phyloP scores from a whole-genome alignment of 2,888 invertebrate genomes.

The Stenotaenia linearis region DNA sequence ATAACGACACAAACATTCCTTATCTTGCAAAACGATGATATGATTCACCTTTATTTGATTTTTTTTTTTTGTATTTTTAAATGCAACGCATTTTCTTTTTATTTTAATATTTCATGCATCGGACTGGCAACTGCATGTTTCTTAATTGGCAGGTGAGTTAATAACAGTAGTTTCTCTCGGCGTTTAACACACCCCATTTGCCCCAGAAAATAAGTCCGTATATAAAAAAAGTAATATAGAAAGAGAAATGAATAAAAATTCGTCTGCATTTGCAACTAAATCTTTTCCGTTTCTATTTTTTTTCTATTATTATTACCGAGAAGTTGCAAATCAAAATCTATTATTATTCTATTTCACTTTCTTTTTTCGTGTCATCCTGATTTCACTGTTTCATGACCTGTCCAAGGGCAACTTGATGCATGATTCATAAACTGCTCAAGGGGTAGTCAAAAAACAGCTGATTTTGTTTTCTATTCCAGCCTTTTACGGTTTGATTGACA shows the following conservation, averaged over 20 bases:
- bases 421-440: neutral
- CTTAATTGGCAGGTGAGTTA: constrained; percentile 5
- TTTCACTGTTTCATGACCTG: neutral
- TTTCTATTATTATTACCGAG: neutral
- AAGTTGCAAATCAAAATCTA: neutral
- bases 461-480: too few relatives aligned
- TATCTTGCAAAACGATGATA: neutral
- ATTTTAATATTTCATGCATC: neutral
- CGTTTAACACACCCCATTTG: constrained; percentile 4
- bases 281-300: neutral
- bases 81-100: neutral
- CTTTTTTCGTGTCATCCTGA: neutral
- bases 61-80: neutral
- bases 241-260: neutral
- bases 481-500: constrained; percentile 2
- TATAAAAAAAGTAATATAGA: neutral
- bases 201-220: neutral
- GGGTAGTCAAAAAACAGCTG: neutral
- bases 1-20: neutral
- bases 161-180: constrained; percentile 1
- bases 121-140: neutral
- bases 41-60: neutral
- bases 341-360: neutral
- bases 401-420: neutral
- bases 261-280: neutral